Evolutionary conservation across 2,888 invertebrate species (phyloP), one percentile per base, ranked within the genome.

Genomic region (Thera britannica): DNA sequence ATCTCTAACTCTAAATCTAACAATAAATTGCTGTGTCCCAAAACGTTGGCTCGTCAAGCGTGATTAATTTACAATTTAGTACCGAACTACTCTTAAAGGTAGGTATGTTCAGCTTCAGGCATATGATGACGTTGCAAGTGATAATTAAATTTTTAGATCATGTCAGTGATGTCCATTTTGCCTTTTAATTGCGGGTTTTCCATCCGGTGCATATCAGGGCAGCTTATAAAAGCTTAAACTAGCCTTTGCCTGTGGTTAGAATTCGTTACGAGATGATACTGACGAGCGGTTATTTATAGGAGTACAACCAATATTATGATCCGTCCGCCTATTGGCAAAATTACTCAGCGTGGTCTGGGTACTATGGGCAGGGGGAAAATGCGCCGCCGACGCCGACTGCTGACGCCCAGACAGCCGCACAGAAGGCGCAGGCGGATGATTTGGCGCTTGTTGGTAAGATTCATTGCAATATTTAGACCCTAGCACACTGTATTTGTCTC

Each of bases 271-370:
- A 58, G 62, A 65, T 63, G 65, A 62, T 77, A 83, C 70, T 87
- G 79, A 85, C 74, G 75, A 76, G 72, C 75, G 79, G 74, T 84
- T 85, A 70, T 85, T 90, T 92, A 77, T 84, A 95, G 87, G 95
- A 96, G 88, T 95, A 96, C 93, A 95, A 95, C 83, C 95, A 97
- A 87, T 97, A 97, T 89, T 97, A 97, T 87, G 97, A 97, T 90
- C 96, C 97, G 41, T 95, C 96, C 58, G 95, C 96, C 56, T 98
- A 98, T 88, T 98, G 97, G 97, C 97, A 97, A 85, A 97, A 97
- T 86, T 98, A 97, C 85, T 96, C 96, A 77, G 95, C 95, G 67
- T 97, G 97, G 97, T 95, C 96, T 83, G 96, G 96, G 23, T 96
- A 96, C 87, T 96, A 96, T 80, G 96, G 96, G 79, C 95, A 96